Percentiles rank a stretch among this genome's conserved stretches.
These are phyloP conservation scores for Tamandua tetradactyla DNA, from an alignment of 2,797 vertebrate species.

Conservation along the genomic window DNA sequence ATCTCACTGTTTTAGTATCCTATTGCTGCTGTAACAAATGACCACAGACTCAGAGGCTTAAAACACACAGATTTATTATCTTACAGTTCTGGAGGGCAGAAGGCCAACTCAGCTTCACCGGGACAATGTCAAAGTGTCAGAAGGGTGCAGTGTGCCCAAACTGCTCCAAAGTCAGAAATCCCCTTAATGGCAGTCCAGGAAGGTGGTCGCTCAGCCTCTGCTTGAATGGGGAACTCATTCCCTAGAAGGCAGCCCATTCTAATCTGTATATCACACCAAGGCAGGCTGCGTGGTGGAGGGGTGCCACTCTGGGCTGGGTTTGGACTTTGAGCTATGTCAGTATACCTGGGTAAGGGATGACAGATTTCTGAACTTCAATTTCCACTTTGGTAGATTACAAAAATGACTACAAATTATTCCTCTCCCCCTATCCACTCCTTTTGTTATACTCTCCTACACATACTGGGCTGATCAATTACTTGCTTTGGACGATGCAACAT, in stretches of 20 bases:
- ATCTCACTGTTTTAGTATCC: background rate
- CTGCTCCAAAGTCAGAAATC: background rate
- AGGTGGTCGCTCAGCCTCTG: background rate
- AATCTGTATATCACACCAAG: background rate
- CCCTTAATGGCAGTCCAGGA: background rate
- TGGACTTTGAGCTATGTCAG: background rate
- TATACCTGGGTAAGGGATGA: background rate
- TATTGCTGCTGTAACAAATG: background rate
- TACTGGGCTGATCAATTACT: background rate
- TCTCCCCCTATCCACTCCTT: background rate
- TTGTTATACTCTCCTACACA: background rate
- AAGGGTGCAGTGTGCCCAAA: fast-evolving
- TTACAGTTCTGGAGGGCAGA: no score
- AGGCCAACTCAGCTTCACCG: background rate
- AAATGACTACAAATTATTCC: background rate
- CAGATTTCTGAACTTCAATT: background rate
- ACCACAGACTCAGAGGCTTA: no score
- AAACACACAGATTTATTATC: background rate
- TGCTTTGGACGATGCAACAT: background rate
- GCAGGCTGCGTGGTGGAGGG: fast-evolving
- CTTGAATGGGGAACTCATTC: background rate
- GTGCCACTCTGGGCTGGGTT: background rate
- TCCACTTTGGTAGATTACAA: background rate
- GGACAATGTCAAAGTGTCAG: background rate
- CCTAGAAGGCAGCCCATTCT: background rate